Evolutionary conservation across 2,113 vertebrate genomes (phyloP).

Genomic region (Sylvietta virens): DNA sequence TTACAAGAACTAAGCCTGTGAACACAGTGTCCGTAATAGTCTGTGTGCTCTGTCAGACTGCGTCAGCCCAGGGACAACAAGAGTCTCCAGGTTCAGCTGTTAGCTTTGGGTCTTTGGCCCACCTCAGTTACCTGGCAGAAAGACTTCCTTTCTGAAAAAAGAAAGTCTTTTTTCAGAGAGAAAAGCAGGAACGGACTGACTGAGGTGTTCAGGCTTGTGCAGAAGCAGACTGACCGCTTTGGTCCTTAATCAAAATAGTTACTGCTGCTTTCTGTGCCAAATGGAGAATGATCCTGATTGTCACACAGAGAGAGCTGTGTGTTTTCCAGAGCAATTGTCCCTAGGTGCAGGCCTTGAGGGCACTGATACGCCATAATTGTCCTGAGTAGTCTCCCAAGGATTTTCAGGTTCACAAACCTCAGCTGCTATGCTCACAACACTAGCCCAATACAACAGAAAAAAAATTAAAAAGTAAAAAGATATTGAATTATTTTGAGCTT

Average conservation of each 20-base stretch:
- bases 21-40: fast-evolving
- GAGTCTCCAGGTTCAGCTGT: background rate
- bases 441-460: background rate
- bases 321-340: background rate
- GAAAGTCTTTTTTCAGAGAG: too few species aligned
- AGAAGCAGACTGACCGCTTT: fast-evolving
- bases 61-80: background rate
- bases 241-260: background rate
- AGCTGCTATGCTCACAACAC: background rate
- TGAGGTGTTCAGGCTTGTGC: fast-evolving
- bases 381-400: background rate
- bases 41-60: background rate
- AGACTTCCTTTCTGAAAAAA: too few species aligned
- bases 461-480: background rate
- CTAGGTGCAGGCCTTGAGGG: background rate
- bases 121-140: background rate
- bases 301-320: background rate
- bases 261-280: background rate
- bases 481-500: background rate
- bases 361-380: fast-evolving
- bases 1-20: background rate
- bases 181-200: background rate
- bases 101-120: background rate
- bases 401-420: background rate
- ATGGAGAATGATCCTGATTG: background rate